Conservation (phyloP, 1,140 invertebrate species). For the Eupristina koningsbergeri region DNA sequence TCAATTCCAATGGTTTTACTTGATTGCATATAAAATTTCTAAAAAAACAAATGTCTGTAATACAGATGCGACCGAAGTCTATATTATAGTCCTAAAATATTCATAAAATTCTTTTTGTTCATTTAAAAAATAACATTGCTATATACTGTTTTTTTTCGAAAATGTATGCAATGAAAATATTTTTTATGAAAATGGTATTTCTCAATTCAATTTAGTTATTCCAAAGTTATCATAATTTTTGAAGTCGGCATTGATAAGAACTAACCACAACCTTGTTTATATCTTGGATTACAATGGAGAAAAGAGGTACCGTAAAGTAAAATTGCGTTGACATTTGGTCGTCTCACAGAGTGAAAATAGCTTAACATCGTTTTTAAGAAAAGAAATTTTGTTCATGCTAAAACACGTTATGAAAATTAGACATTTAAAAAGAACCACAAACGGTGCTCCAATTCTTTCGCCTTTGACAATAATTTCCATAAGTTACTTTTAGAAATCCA, state of each 20-base stretch:
- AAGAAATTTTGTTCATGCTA: slow-evolving; percentile 27
- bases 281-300: background rate
- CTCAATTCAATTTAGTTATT: too few species aligned
- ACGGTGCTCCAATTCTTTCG: background rate
- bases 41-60: too few species aligned
- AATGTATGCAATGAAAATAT: too few species aligned
- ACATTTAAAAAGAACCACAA: too few species aligned
- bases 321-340: background rate
- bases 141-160: too few species aligned
- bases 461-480: background rate
- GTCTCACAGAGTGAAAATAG: slow-evolving; percentile 24
- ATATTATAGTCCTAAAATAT: too few species aligned
- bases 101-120: too few species aligned
- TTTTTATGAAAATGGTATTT: too few species aligned
- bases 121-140: too few species aligned
- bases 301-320: background rate
- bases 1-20: background rate
- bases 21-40: too few species aligned
- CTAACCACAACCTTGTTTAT: slow-evolving; percentile 24
- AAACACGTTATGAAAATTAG: background rate
- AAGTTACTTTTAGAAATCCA: background rate
- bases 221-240: background rate
- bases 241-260: background rate
- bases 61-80: too few species aligned
- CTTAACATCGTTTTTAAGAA: slow-evolving; percentile 34